Evolutionary conservation across 2,797 vertebrate genomes (phyloP).

Genomic region (Austrolebias charrua): DNA sequence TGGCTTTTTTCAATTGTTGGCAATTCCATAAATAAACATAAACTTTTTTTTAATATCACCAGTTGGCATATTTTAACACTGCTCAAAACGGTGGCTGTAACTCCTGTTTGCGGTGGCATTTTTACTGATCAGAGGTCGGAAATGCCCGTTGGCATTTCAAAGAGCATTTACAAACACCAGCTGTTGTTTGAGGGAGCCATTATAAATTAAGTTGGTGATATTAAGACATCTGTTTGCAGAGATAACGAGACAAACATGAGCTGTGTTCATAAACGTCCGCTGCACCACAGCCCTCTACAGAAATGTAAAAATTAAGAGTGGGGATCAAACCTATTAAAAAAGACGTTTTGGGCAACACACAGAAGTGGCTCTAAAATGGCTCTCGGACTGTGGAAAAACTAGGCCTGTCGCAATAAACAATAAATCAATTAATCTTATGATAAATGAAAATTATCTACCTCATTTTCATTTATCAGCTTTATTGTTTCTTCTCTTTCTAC

Average conservation of each 20-base stretch:
- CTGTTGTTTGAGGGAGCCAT: background rate
- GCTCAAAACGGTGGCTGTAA: background rate
- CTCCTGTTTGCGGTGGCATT: background rate
- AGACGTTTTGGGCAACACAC: background rate
- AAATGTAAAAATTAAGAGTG: too few relatives aligned
- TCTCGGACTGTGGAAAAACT: background rate
- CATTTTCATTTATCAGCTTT: too few relatives aligned
- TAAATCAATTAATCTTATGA: too few relatives aligned
- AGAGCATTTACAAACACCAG: background rate
- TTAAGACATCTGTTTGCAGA: background rate
- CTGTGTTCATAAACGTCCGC: too few relatives aligned
- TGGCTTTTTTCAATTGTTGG: background rate
- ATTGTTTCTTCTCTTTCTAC: too few relatives aligned
- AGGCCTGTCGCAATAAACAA: too few relatives aligned
- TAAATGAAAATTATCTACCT: too few relatives aligned
- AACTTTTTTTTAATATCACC: background rate
- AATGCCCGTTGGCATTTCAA: background rate
- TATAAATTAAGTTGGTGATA: background rate
- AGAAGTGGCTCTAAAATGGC: background rate
- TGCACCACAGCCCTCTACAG: too few relatives aligned
- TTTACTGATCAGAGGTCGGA: background rate
- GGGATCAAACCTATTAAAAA: too few relatives aligned
- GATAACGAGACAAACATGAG: background rate
- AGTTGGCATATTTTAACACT: background rate
- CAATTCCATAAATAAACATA: background rate